These are phyloP conservation scores for Melanotaenia pygmaea DNA, from an alignment of 2,797 vertebrate species.

Conservation along the genomic window DNA sequence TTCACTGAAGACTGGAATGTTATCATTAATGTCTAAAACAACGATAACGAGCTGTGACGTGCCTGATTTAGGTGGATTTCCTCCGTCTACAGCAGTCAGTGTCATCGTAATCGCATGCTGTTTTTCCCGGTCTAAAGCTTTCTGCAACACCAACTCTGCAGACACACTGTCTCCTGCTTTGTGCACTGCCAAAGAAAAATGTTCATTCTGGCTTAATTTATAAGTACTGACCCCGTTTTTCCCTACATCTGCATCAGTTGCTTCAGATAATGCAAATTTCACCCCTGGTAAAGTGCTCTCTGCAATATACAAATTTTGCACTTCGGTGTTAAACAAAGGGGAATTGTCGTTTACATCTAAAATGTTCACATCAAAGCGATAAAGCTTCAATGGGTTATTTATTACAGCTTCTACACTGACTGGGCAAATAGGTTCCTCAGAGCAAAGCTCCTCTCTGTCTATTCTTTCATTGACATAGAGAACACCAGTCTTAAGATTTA, in stretches of 20 bases:
- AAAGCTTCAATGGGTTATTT: slow-evolving; percentile 82
- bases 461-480: slow-evolving; percentile 79
- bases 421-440: slow-evolving; percentile 67
- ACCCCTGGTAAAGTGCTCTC: slow-evolving; percentile 78
- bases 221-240: slow-evolving; percentile 86
- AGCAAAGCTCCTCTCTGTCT: slow-evolving; percentile 80
- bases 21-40: slow-evolving; percentile 78
- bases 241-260: slow-evolving; percentile 86
- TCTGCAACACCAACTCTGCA: slow-evolving; percentile 79
- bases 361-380: slow-evolving; percentile 75
- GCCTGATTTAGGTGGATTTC: slow-evolving; percentile 68
- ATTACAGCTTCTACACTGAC: slow-evolving; percentile 83
- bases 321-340: slow-evolving; percentile 56
- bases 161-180: slow-evolving; percentile 64
- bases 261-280: slow-evolving; percentile 87
- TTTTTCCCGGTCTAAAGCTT: slow-evolving; percentile 78
- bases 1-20: slow-evolving; percentile 73
- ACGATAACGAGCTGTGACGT: slow-evolving; percentile 62
- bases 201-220: slow-evolving; percentile 83
- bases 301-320: slow-evolving; percentile 66
- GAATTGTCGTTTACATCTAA: slow-evolving; percentile 79
- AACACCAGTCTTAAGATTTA: slow-evolving; percentile 79
- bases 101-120: slow-evolving; percentile 67
- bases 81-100: slow-evolving; percentile 77
- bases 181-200: slow-evolving; percentile 85